Evolutionary conservation across 2,888 invertebrate species (phyloP).

Genomic region (Torymus texanus): DNA sequence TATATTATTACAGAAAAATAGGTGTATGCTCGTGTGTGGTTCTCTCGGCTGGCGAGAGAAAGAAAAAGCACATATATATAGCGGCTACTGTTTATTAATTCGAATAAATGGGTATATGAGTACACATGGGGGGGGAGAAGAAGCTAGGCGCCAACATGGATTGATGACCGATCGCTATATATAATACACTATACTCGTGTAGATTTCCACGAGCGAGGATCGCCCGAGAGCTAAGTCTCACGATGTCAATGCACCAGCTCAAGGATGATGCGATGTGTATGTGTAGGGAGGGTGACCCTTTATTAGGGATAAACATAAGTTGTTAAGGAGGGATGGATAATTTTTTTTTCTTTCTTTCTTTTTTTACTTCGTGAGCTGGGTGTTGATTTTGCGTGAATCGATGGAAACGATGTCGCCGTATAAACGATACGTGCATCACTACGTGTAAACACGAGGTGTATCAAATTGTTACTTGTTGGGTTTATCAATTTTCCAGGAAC

Average conservation of each 20-base stretch:
- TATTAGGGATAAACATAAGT: conserved; percentile 35
- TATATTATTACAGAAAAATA: no score
- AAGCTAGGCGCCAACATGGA: conserved; percentile 29
- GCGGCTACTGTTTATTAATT: conserved; percentile 39
- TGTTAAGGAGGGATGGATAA: neutral
- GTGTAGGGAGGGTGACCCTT: neutral
- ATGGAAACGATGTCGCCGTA: no score
- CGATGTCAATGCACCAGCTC: conserved; percentile 55
- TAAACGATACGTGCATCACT: no score
- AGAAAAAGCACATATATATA: no score
- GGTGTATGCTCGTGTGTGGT: no score
- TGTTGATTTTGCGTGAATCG: no score
- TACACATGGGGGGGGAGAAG: neutral
- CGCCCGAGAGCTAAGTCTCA: conserved; percentile 51
- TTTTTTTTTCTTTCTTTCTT: conserved; percentile 11
- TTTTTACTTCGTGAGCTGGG: neutral
- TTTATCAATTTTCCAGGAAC: no score
- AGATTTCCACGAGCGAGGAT: conserved; percentile 17
- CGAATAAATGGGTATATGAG: conserved; percentile 45
- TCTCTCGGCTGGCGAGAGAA: no score
- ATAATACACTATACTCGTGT: conserved; percentile 16
- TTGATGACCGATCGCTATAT: conserved; percentile 25
- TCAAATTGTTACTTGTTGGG: no score
- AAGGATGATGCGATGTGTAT: neutral
- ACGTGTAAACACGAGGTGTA: no score